Evolutionary conservation across 2,797 vertebrate species (phyloP).

Genomic region (Acanthiza pusilla): DNA sequence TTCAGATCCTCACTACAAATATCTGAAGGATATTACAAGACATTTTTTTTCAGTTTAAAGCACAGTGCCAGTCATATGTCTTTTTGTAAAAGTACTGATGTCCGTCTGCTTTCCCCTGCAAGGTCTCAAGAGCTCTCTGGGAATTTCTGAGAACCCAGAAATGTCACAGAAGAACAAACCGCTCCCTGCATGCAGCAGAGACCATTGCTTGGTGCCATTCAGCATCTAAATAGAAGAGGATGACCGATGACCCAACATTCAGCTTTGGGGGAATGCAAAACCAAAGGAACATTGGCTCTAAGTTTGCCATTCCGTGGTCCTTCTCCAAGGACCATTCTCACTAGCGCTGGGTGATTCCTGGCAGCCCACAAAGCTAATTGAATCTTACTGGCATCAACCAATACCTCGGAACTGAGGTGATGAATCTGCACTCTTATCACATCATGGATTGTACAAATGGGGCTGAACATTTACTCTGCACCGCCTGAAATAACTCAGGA

Average conservation of each 20-base stretch:
- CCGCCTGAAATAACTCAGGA: not conserved
- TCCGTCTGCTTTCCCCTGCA: not conserved
- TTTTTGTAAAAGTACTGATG: not conserved
- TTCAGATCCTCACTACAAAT: not conserved
- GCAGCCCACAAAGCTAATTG: not conserved
- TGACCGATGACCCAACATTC: not conserved
- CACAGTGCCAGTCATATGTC: accelerated
- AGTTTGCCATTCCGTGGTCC: not conserved
- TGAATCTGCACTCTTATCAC: not conserved
- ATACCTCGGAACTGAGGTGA: not conserved
- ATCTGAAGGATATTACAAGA: not conserved
- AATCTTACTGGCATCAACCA: not conserved
- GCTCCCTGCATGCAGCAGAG: not conserved
- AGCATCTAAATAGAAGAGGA: not conserved
- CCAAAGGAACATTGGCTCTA: not conserved
- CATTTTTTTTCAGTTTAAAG: not conserved
- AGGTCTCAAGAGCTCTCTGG: not conserved
- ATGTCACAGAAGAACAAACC: not conserved
- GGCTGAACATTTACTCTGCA: not conserved
- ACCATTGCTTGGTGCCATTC: not conserved
- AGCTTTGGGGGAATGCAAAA: not conserved
- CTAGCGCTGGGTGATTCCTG: not conserved
- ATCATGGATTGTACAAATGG: not conserved
- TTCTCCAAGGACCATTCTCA: not conserved
- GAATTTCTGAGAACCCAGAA: not conserved